Evolutionary conservation across 2,113 vertebrate species (phyloP).

Genomic region (Eublepharis macularius): DNA sequence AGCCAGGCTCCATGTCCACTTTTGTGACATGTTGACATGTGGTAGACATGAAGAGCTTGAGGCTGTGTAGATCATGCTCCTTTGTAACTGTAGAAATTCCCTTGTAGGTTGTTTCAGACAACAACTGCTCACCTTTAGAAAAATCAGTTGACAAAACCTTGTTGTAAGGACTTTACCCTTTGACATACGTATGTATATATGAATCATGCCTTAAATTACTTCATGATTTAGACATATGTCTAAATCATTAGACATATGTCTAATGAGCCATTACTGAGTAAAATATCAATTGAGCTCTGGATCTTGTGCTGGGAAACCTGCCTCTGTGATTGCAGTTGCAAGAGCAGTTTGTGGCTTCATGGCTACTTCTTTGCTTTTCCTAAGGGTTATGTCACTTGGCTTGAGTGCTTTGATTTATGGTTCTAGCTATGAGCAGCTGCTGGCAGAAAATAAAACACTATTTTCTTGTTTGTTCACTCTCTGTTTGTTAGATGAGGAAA

Average conservation of each 20-base stretch:
- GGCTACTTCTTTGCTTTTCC: conserved; percentile 59
- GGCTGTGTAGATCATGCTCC: not conserved
- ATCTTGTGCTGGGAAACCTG: conserved; percentile 38
- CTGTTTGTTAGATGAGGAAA: conserved; percentile 65
- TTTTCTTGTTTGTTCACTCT: conserved; percentile 64
- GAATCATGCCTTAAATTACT: conserved; percentile 20
- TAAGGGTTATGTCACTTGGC: conserved; percentile 49
- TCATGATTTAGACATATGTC: conserved; percentile 16
- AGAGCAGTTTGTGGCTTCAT: conserved; percentile 22
- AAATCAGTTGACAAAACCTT: not conserved
- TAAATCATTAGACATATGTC: conserved; percentile 53
- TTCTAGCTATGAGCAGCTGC: conserved; percentile 59
- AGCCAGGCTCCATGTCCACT: not conserved
- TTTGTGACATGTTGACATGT: not conserved
- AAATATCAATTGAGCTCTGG: conserved; percentile 52
- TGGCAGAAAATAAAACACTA: conserved; percentile 68
- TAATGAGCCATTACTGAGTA: conserved; percentile 55
- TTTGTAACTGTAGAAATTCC: not conserved
- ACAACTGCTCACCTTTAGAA: not conserved
- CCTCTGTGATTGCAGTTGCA: conserved; percentile 43
- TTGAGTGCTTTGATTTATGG: conserved; percentile 60
- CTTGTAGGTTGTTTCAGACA: not conserved
- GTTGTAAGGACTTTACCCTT: not conserved
- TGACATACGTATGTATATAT: not conserved
- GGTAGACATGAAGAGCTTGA: too few relatives aligned